A percentile compares a stretch with the other conserved stretches of the same genome.
These are phyloP conservation scores for Crematogaster levior DNA, from an alignment of 2,888 invertebrate species.

Conservation along the genomic window DNA sequence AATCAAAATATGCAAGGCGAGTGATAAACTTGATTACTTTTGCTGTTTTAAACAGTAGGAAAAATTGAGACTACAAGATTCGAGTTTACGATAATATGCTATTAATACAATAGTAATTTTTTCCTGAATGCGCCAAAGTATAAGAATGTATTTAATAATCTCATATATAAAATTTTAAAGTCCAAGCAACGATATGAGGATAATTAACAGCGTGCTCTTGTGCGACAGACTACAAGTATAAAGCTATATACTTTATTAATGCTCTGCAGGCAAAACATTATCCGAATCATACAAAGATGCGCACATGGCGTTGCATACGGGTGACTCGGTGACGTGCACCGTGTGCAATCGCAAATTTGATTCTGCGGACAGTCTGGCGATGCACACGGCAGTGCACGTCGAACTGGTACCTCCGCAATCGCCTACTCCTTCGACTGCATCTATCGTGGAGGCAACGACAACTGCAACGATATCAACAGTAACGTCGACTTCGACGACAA, in stretches of 20 bases:
- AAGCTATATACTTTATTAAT: too few species aligned
- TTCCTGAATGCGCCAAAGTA: background rate
- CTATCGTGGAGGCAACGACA: background rate
- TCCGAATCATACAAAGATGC: slow-evolving; percentile 87
- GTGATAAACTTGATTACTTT: background rate
- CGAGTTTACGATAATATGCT: background rate
- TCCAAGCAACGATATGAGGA: background rate
- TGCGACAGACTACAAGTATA: too few species aligned
- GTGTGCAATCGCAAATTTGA: slow-evolving; percentile 92
- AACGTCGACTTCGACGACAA: background rate
- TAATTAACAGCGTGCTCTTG: background rate
- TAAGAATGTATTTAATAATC: background rate
- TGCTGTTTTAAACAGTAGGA: background rate
- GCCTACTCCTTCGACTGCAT: slow-evolving; percentile 61
- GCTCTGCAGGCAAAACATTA: slow-evolving; percentile 79
- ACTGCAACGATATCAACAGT: background rate
- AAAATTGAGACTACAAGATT: background rate
- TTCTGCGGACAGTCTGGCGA: slow-evolving; percentile 88
- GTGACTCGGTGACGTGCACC: slow-evolving; percentile 87
- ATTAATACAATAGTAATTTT: background rate
- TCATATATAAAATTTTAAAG: background rate
- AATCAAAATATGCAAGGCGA: background rate
- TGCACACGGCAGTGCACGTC: slow-evolving; percentile 91
- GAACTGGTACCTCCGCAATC: slow-evolving; percentile 76
- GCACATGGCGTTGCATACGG: slow-evolving; percentile 90